Evolutionary conservation across 2,888 invertebrate genomes (phyloP).

Genomic region (Eucriotettix oculatus): DNA sequence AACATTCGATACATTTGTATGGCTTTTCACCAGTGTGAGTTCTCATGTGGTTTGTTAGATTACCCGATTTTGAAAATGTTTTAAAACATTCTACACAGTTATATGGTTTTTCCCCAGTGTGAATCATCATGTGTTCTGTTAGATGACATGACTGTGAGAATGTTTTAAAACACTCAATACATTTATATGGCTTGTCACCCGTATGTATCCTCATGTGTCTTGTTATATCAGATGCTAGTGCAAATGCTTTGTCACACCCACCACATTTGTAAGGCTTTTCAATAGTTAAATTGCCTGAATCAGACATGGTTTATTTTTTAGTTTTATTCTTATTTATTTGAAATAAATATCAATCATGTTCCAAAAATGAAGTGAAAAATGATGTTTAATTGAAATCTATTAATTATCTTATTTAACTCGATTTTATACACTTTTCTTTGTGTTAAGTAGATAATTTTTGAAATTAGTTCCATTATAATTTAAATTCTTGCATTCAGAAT

Average conservation of each 20-base stretch:
- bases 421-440: no score
- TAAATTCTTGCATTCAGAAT: no score
- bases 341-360: no score
- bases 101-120: slow-evolving; percentile 7
- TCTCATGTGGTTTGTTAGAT: slow-evolving; percentile 4
- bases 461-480: no score
- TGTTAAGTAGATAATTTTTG: no score
- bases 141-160: slow-evolving; percentile 5
- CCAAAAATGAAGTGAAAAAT: no score
- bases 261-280: slow-evolving; percentile 48
- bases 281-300: slow-evolving; percentile 20
- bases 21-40: slow-evolving; percentile 19
- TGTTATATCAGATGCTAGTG: slow-evolving; percentile 30
- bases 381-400: no score
- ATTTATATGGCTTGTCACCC: slow-evolving; percentile 2
- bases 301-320: no score
- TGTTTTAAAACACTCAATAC: slow-evolving; percentile 3
- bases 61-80: slow-evolving; percentile 5
- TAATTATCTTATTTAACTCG: no score
- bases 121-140: slow-evolving; percentile 7
- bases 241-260: slow-evolving; percentile 46
- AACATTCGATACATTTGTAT: slow-evolving; percentile 19
- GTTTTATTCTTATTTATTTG: no score
- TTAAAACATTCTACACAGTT: slow-evolving; percentile 5
- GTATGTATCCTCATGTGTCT: slow-evolving; percentile 6